Conservation (phyloP, 2,888 invertebrate genomes). For the Gari tellinella region DNA sequence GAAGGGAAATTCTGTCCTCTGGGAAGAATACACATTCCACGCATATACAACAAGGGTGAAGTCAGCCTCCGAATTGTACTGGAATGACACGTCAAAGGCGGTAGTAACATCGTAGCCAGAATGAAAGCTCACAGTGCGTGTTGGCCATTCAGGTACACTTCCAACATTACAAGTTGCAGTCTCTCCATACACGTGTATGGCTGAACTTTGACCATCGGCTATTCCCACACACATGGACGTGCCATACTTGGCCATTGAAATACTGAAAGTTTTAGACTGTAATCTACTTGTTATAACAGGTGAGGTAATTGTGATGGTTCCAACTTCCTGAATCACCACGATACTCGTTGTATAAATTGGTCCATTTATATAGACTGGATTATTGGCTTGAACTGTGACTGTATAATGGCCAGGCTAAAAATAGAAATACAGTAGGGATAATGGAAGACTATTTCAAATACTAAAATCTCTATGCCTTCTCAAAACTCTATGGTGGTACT, state of each 20-base stretch:
- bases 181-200: constrained; percentile 56
- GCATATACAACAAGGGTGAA: constrained; percentile 51
- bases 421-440: constrained; percentile 1
- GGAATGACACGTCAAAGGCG: constrained; percentile 31
- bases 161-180: constrained; percentile 33
- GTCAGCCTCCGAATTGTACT: constrained; percentile 44
- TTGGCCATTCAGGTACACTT: no score
- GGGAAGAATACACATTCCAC: constrained; percentile 50
- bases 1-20: constrained; percentile 30
- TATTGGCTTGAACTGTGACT: constrained; percentile 42
- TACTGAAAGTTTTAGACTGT: constrained; percentile 60
- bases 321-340: constrained; percentile 54
- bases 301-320: constrained; percentile 53
- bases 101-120: background rate
- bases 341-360: constrained; percentile 14
- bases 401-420: constrained; percentile 48
- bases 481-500: no score
- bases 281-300: constrained; percentile 37
- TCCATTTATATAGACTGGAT: constrained; percentile 44
- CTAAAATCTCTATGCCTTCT: no score
- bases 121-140: background rate
- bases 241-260: constrained; percentile 67
- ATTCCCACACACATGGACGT: constrained; percentile 71
- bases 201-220: constrained; percentile 65
- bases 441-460: no score